Conservation (phyloP, 2,113 vertebrate genomes). For the Mustela lutreola region DNA sequence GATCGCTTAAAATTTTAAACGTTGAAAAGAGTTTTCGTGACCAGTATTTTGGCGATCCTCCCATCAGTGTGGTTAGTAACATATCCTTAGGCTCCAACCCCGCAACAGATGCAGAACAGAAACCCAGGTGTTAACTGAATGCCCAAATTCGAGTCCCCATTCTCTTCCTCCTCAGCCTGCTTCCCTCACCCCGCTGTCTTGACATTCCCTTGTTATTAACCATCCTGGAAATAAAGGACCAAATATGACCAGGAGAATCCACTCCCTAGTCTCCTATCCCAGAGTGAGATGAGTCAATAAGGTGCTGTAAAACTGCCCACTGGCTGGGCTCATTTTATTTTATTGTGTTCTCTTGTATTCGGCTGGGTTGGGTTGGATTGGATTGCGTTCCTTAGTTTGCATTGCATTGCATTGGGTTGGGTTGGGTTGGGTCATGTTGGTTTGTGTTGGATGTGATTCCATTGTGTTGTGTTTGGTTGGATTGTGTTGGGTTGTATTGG, state of each 20-base stretch:
- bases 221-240: not conserved
- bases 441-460: not conserved
- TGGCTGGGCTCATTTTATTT: not conserved
- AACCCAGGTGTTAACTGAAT: not conserved
- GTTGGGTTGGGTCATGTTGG: too few species aligned
- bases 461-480: not conserved
- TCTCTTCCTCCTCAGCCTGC: not conserved
- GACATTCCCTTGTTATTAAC: not conserved
- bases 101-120: not conserved
- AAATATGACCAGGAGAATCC: not conserved
- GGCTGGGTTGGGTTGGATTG: not conserved
- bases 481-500: not conserved
- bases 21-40: not conserved
- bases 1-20: not conserved
- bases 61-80: not conserved
- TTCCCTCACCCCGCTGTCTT: not conserved
- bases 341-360: not conserved
- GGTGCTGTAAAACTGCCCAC: not conserved
- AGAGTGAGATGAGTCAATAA: not conserved
- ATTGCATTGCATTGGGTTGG: not conserved
- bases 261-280: not conserved
- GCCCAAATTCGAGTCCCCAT: not conserved
- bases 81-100: not conserved
- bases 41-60: not conserved
- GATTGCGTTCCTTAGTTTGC: too few species aligned